These are phyloP conservation scores for Proisotoma minuta DNA, from an alignment of 2,888 invertebrate species.

Conservation along the genomic window DNA sequence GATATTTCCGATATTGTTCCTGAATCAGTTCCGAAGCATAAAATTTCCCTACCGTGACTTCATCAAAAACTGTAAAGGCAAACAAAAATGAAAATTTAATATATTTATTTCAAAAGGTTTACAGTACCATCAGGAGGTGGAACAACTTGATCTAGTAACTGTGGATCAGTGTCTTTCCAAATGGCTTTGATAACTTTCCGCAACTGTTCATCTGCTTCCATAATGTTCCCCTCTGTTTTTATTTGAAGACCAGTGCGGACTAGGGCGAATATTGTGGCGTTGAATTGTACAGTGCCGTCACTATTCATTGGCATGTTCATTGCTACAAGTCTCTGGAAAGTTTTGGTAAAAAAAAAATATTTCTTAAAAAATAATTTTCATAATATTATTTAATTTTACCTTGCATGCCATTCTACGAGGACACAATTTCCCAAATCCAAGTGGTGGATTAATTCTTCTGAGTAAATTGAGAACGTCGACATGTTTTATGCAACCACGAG, in stretches of 20 bases:
- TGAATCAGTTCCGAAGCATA: slow-evolving; percentile 44
- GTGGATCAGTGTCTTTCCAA: slow-evolving; percentile 52
- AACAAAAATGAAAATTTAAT: background rate
- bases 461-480: slow-evolving; percentile 60
- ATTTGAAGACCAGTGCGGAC: slow-evolving; percentile 60
- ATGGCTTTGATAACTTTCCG: slow-evolving; percentile 59
- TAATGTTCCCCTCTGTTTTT: slow-evolving; percentile 58
- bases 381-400: slow-evolving; percentile 49
- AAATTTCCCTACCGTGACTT: slow-evolving; percentile 45
- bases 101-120: background rate
- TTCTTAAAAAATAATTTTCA: background rate
- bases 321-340: slow-evolving; percentile 56
- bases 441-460: slow-evolving; percentile 60
- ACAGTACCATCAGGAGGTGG: slow-evolving; percentile 39
- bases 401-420: slow-evolving; percentile 62
- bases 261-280: slow-evolving; percentile 61
- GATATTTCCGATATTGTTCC: slow-evolving; percentile 39
- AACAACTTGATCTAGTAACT: slow-evolving; percentile 37
- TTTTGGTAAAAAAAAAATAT: slow-evolving; percentile 7
- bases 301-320: slow-evolving; percentile 64
- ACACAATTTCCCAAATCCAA: slow-evolving; percentile 62
- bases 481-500: slow-evolving; percentile 62
- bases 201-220: slow-evolving; percentile 60
- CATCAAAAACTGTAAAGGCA: slow-evolving; percentile 37
- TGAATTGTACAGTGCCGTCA: slow-evolving; percentile 63